A percentile compares a stretch with the other conserved stretches of the same genome.
phyloP scores from a whole-genome alignment of 2,888 invertebrate species.

The Periphyllus acericola region DNA sequence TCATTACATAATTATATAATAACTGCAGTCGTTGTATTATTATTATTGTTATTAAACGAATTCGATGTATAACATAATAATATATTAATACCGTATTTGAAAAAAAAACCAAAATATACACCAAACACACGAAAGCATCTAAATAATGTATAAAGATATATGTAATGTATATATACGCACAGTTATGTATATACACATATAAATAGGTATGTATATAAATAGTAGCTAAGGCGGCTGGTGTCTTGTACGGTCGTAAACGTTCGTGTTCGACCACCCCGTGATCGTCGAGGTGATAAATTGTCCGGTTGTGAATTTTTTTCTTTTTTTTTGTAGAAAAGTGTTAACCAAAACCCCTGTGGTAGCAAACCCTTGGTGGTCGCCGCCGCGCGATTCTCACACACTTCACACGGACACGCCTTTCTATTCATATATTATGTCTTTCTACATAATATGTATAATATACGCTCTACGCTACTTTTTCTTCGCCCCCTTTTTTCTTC shows the following conservation, averaged over 20 bases:
- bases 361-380: constrained; percentile 55
- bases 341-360: constrained; percentile 46
- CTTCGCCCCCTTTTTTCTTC: constrained; percentile 14
- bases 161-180: not conserved
- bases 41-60: constrained; percentile 18
- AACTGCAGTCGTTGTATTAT: not conserved
- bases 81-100: not conserved
- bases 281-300: constrained; percentile 45
- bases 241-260: constrained; percentile 41
- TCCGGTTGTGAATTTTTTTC: constrained; percentile 4
- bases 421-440: constrained; percentile 7
- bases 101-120: not conserved
- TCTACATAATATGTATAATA: not conserved
- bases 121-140: not conserved
- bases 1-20: constrained; percentile 37
- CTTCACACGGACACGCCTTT: constrained; percentile 51
- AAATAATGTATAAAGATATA: not conserved
- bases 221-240: not conserved
- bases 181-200: too few relatives aligned
- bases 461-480: not conserved
- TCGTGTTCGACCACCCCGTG: constrained; percentile 52
- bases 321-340: constrained; percentile 55
- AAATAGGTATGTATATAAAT: too few relatives aligned
- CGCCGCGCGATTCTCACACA: constrained; percentile 53
- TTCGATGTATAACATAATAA: not conserved